Base-by-base conservation (phyloP, 2,113 vertebrate genomes). In the Mustela lutreola region DNA sequence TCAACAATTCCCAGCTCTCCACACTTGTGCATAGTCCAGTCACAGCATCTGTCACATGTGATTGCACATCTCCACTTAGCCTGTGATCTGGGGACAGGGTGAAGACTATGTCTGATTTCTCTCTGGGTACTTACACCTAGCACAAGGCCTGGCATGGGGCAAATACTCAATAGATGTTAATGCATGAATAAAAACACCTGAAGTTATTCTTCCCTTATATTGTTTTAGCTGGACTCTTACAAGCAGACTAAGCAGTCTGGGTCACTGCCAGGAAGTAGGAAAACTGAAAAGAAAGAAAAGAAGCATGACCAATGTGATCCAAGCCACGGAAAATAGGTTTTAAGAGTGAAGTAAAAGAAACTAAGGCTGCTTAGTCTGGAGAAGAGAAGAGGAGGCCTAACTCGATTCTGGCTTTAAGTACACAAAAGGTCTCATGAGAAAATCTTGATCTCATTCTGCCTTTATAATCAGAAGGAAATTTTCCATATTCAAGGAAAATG, bases 281-380 rank as follows among this genome's bases (percentile, higher is more conserved):
- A 97, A 89, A 94, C 45, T 16, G 18, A 63, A 97, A 42, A 97
- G 62, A 96, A 94, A 89, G 88, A 82, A 97, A 95, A 97, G 87
- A 82, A 96, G 96, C 90, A 95, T 96, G 92, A 96, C 90, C 95
- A 96, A 96, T 95, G 86, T 76, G 97, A 98, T 97, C 62, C 33
- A 92, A 92, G 94, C 7, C 28, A 96, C 0, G 12, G 95, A 98
- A 96, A 98, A 97, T 71, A 90, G 58, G 92, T 97, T 97, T 96
- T 97, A 95, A 24, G 58, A 91, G 65, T 21, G 22, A 94, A 56
- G 94, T 92, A 24, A 97, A 97, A 97, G 92, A 93, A 93, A 91
- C 33, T 67, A 89, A 67, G 71, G 94, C 84, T 87, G 70, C 80
- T 96, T 88, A 91, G 81, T 71, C 58, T 78, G 63, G 33, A 70